phyloP scores from a whole-genome alignment of 2,888 invertebrate genomes.

The Maniola hyperantus region DNA sequence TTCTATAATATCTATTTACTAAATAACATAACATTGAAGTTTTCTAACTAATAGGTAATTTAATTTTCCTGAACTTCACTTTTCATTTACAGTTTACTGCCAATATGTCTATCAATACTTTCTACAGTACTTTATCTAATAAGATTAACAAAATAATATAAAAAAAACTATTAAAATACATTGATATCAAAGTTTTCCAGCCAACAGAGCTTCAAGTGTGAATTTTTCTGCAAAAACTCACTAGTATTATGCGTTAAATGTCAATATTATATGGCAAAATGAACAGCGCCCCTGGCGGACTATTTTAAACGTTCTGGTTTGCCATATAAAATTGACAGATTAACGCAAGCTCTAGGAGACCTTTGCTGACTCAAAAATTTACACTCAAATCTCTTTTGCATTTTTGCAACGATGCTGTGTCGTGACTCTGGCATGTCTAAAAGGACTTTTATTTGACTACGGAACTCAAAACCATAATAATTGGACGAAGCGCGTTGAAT shows the following conservation, averaged over 20 bases:
- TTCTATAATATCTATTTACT: conserved; percentile 51
- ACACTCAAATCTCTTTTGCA: not conserved
- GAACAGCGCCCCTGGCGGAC: conserved; percentile 2
- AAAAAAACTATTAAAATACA: no score
- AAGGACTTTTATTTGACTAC: no score
- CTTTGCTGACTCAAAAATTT: not conserved
- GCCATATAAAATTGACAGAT: not conserved
- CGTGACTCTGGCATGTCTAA: no score
- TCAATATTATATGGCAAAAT: not conserved
- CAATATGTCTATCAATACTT: no score
- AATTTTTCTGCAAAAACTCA: not conserved
- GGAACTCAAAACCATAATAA: not conserved
- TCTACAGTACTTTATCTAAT: no score
- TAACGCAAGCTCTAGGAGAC: not conserved
- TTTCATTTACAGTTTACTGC: not conserved
- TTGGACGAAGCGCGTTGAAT: conserved; percentile 4
- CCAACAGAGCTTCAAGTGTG: not conserved
- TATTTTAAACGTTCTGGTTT: not conserved
- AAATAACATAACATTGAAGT: not conserved
- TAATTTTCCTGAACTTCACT: no score
- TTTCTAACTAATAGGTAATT: not conserved
- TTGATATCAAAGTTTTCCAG: not conserved
- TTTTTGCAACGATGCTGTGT: not conserved
- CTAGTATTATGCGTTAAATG: not conserved
- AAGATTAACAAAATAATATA: no score